Base-by-base conservation (phyloP, 2,113 vertebrate species). In the Scomber japonicus region DNA sequence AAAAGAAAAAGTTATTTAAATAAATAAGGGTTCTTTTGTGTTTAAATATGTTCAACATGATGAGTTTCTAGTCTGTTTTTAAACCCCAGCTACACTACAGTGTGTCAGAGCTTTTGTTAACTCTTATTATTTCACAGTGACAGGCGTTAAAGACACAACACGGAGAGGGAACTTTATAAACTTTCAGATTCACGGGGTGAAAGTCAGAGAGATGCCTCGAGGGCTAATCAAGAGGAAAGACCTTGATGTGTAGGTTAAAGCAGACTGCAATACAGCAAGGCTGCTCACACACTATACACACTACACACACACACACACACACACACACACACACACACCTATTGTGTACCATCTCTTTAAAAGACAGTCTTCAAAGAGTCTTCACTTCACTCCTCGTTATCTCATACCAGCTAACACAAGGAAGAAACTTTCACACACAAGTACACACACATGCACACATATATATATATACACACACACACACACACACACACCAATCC, bases 161-260 rank as follows among this genome's bases (percentile, higher is more conserved):
- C 10, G 60, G 64, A 82, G 67, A 53, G 72, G 80, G 49, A 86
- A 90, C 79, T 86, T 88, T 82, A 40, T 78, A 75, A 85, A 86
- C 59, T 91, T 89, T 78, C 15, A 80, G 68, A 87, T 49, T 68
- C 76, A 83, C 24, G 44, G 71, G 73, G 79, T 78, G 78, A 88
- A 85, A 88, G 87, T 77, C 74, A 78, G 84, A 60, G 35, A 83
- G 72, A 82, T 50, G 80, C 88, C 81, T 89, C 27, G n/a, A 81
- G 89, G 82, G 83, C 83, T 86, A 89, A 93, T 90, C 81, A 90
- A 50, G 73, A 76, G 56, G 69, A 68, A 83, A 87, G 75, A 83
- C 90, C 81, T 91, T 89, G 87, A 90, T 90, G 70, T 90, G 75
- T 82, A 82, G 81, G 83, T 90, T 89, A 83, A 81, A 84, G 70